A percentile compares a stretch with the other conserved stretches of the same genome.
phyloP scores from a whole-genome alignment of 2,113 vertebrate genomes.

The Cyanistes caeruleus region DNA sequence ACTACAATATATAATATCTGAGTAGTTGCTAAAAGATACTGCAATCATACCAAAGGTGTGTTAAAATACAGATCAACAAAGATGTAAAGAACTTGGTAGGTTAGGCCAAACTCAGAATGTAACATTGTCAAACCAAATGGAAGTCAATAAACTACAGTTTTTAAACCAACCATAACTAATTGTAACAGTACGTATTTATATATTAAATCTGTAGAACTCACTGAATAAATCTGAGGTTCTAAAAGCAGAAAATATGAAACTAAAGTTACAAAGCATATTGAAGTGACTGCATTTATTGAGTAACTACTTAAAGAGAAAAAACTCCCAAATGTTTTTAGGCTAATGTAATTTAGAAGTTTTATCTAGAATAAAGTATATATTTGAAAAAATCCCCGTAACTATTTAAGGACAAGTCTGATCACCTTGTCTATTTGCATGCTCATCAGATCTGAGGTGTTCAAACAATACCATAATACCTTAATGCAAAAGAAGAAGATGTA shows the following conservation, averaged over 20 bases:
- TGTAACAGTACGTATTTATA: background rate
- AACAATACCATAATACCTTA: background rate
- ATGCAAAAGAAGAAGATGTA: background rate
- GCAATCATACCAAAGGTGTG: background rate
- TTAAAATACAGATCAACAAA: slow-evolving; percentile 46
- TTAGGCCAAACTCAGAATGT: slow-evolving; percentile 13
- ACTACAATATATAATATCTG: slow-evolving; percentile 53
- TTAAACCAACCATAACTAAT: background rate
- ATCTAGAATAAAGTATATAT: background rate
- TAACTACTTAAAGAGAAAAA: background rate
- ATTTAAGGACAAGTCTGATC: background rate
- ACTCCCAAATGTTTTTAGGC: background rate
- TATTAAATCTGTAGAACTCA: background rate
- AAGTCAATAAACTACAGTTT: background rate
- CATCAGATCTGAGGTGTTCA: background rate
- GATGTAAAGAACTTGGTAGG: slow-evolving; percentile 64
- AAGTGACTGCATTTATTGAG: background rate
- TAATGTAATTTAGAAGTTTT: background rate
- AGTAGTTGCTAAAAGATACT: slow-evolving; percentile 34
- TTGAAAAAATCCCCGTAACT: background rate
- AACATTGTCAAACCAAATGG: background rate
- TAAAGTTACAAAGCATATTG: background rate
- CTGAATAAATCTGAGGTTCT: background rate
- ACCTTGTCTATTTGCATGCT: background rate
- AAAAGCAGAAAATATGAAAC: background rate